phyloP scores from a whole-genome alignment of 2,888 invertebrate genomes.

The Aphodius sticticus region DNA sequence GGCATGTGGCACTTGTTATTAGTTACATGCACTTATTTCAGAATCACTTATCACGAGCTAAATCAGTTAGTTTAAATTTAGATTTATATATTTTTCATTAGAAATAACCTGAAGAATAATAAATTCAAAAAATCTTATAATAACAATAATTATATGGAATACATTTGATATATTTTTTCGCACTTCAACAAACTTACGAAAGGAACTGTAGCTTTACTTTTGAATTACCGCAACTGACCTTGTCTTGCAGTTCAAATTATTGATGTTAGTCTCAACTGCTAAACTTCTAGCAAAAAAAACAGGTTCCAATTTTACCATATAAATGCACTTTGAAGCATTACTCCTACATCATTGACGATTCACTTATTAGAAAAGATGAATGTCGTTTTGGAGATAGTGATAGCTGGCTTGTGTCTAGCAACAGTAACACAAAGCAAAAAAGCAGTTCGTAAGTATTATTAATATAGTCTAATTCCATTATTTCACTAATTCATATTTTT shows the following conservation, averaged over 20 bases:
- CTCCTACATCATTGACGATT: background rate
- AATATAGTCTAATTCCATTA: background rate
- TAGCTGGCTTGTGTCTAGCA: background rate
- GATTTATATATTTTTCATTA: too few relatives aligned
- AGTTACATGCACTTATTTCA: too few relatives aligned
- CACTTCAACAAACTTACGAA: too few relatives aligned
- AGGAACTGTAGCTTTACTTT: background rate
- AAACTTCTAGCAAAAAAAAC: background rate
- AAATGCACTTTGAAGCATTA: background rate
- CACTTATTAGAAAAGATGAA: background rate
- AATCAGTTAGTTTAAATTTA: too few relatives aligned
- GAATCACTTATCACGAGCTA: too few relatives aligned
- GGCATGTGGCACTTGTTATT: background rate
- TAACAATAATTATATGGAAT: too few relatives aligned
- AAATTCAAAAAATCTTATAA: too few relatives aligned
- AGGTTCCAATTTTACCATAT: background rate
- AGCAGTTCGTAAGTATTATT: constrained; percentile 6
- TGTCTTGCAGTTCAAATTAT: background rate
- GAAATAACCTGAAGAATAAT: too few relatives aligned
- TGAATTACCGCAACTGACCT: background rate
- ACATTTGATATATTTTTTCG: too few relatives aligned
- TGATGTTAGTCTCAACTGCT: background rate
- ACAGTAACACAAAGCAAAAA: constrained; percentile 6
- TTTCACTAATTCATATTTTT: background rate
- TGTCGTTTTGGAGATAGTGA: background rate